phyloP scores from a whole-genome alignment of 2,113 vertebrate genomes.

The Pachyramphus minor region DNA sequence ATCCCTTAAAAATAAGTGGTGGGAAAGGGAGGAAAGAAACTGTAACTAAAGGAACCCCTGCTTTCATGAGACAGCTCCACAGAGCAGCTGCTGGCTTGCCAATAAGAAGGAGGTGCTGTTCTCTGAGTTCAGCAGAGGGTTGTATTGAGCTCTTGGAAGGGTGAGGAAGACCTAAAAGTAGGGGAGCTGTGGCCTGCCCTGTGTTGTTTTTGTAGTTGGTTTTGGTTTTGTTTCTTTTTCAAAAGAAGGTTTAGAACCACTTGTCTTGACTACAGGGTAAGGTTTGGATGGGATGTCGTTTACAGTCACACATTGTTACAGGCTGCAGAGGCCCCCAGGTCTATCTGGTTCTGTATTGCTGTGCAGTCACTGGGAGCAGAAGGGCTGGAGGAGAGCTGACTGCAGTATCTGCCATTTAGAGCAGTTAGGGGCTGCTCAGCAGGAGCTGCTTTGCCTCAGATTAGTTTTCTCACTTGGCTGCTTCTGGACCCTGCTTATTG shows the following conservation, averaged over 20 bases:
- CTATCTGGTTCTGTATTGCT: neutral
- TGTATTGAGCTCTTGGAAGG: neutral
- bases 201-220: neutral
- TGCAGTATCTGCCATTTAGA: neutral
- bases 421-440: neutral
- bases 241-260: neutral
- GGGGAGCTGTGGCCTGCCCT: neutral
- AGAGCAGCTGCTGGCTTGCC: neutral
- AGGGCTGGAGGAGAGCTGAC: neutral
- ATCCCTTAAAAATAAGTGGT: constrained; percentile 29
- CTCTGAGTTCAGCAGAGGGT: neutral
- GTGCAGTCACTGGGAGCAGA: neutral
- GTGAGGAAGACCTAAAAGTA: neutral
- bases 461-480: neutral
- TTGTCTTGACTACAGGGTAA: neutral
- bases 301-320: neutral
- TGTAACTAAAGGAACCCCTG: neutral
- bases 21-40: constrained; percentile 27
- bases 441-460: neutral
- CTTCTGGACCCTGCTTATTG: neutral
- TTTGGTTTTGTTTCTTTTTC: neutral
- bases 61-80: neutral
- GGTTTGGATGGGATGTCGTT: neutral
- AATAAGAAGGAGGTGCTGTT: neutral
- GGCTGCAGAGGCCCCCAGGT: neutral